Conservation (phyloP, 2,888 invertebrate species). For the Petrophora chlorosata region DNA sequence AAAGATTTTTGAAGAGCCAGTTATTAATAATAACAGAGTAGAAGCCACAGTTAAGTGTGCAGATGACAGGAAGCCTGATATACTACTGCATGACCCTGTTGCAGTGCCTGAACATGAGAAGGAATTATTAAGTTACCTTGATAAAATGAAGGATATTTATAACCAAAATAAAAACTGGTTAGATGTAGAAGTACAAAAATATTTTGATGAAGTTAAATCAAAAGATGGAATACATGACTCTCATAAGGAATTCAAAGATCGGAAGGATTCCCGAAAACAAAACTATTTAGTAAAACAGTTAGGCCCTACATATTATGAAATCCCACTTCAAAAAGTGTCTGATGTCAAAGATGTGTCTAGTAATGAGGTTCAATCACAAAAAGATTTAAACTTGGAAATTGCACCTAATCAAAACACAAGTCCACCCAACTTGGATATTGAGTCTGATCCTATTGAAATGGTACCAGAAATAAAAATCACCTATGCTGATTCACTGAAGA, state of each 20-base stretch:
- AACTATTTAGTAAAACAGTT: neutral
- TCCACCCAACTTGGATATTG: conserved; percentile 7
- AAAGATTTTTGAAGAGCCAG: conserved; percentile 72
- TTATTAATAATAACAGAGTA: conserved; percentile 55
- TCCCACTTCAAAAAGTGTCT: neutral
- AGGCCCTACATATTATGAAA: neutral
- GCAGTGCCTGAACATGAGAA: conserved; percentile 57
- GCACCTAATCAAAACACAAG: conserved; percentile 21
- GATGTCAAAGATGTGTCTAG: neutral
- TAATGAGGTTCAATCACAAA: too few species aligned
- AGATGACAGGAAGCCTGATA: conserved; percentile 51
- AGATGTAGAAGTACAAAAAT: conserved; percentile 66
- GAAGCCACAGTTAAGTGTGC: conserved; percentile 66
- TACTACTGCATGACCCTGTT: conserved; percentile 33
- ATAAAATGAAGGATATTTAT: conserved; percentile 65
- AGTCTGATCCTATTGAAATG: neutral
- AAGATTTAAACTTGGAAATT: neutral
- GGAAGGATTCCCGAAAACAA: too few species aligned
- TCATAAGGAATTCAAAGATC: too few species aligned
- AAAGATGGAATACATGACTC: too few species aligned
- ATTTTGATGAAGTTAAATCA: conserved; percentile 36
- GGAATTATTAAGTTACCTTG: conserved; percentile 61
- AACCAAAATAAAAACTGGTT: conserved; percentile 72
- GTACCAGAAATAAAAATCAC: conserved; percentile 50
- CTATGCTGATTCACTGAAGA: conserved; percentile 71